Evolutionary conservation across 1,140 invertebrate species (phyloP), one percentile per base, ranked within the genome.

Genomic region (Armadillidium nasatum): DNA sequence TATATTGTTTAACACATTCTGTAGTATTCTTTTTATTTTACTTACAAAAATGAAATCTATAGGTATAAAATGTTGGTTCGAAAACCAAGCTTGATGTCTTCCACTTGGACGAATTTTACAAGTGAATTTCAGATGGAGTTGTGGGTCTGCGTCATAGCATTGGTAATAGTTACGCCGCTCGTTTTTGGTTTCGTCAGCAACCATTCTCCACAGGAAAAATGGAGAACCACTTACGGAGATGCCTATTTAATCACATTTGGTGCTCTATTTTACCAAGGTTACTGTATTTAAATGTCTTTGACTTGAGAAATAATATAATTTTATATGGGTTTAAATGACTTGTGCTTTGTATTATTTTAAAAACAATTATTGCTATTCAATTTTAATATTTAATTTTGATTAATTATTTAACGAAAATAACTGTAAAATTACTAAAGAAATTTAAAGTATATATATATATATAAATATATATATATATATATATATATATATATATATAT

Each of bases 81-180:
- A 0, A 54, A 72, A 4, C 76, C 76, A 4, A 76, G 76, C 19
- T 54, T 80, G n/a, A 78, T 76, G 79, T 76, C 78, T 4, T 69
- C 77, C 15, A 78, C 79, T 7, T 80, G 79, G 79, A 80, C 75
- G 44, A 80, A 74, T 66, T 80, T 80, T 68, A 80, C 79, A 6
- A 76, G 75, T 21, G 79, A 80, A 44, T 68, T 80, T 33, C 46
- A 74, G 13, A 75, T 73, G 10, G 77, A 71, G 10, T 73, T 76
- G 13, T 80, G 79, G 79, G 54, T 73, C 33, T 76, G 71, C 21
- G 78, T 76, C 45, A 19, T 78, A 3, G 74, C 74, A 22, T 72
- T 80, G 60, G 68, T 75, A 13, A 19, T 80, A 7, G 33, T 80
- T 9, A 74, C 72, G 23, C 79, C 79, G 0, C 79, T 74, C 21